A percentile compares a stretch with the other conserved stretches of the same genome.
Evolutionary conservation across 2,797 vertebrate species (phyloP).

Genomic region (Sebastes jordani): DNA sequence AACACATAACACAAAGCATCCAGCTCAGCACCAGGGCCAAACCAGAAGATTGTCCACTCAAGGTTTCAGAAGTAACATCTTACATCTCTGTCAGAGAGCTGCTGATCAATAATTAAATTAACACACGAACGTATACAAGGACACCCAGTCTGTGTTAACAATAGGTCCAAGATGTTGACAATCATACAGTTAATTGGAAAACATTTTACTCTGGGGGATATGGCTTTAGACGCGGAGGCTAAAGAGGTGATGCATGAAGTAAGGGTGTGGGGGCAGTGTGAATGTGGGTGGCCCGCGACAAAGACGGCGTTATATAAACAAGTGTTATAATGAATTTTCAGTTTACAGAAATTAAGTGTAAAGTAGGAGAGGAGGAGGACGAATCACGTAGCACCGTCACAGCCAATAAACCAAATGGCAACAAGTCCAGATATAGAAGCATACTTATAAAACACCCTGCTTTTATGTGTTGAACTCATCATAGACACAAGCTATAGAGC

Average conservation of each 20-base stretch:
- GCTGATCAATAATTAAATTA: conserved; percentile 65
- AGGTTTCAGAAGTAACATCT: conserved; percentile 35
- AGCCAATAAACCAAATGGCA: conserved; percentile 58
- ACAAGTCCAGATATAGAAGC: conserved; percentile 41
- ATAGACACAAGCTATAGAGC: neutral
- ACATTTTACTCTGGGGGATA: conserved; percentile 50
- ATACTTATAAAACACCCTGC: conserved; percentile 32
- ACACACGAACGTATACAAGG: conserved; percentile 16
- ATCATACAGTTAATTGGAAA: conserved; percentile 46
- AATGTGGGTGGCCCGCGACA: conserved; percentile 67
- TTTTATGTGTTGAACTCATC: neutral
- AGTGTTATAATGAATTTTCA: conserved; percentile 64
- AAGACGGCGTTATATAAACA: conserved; percentile 64
- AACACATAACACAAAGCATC: conserved; percentile 19
- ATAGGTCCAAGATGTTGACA: conserved; percentile 29
- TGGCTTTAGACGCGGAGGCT: conserved; percentile 51
- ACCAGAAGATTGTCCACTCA: conserved; percentile 23
- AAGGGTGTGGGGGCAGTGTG: conserved; percentile 68
- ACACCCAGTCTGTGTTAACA: conserved; percentile 28
- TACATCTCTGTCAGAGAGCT: conserved; percentile 38
- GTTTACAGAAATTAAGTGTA: conserved; percentile 53
- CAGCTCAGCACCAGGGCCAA: conserved; percentile 10
- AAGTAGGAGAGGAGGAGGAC: conserved; percentile 38
- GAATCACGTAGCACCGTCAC: conserved; percentile 30
- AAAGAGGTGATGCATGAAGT: conserved; percentile 69